phyloP scores from a whole-genome alignment of 2,113 vertebrate genomes.

The Notechis scutatus region DNA sequence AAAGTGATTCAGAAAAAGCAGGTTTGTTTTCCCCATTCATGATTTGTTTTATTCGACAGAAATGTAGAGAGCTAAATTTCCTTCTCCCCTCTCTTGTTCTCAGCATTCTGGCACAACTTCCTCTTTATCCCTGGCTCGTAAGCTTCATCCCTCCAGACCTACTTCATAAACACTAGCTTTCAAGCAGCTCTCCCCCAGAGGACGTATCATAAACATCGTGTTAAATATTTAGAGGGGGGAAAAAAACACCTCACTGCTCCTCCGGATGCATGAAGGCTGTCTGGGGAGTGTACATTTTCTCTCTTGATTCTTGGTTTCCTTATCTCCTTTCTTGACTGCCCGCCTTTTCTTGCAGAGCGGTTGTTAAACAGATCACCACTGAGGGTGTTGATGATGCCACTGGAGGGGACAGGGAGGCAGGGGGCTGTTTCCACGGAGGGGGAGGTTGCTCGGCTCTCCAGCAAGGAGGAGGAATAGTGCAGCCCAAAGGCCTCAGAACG shows the following conservation, averaged over 20 bases:
- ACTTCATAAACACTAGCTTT: slow-evolving; percentile 67
- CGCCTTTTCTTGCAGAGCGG: slow-evolving; percentile 26
- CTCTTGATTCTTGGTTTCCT: slow-evolving; percentile 27
- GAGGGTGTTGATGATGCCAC: not conserved
- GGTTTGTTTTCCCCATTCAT: not conserved
- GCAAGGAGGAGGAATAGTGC: slow-evolving; percentile 13
- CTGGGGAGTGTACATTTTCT: slow-evolving; percentile 46
- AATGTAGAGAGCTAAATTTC: slow-evolving; percentile 24
- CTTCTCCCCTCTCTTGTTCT: not conserved
- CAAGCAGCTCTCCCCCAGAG: slow-evolving; percentile 56
- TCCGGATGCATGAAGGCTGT: slow-evolving; percentile 58
- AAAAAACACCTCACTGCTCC: slow-evolving; percentile 62
- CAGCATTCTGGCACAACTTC: slow-evolving; percentile 16
- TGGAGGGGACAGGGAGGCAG: not conserved
- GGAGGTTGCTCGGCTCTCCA: not conserved
- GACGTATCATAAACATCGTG: slow-evolving; percentile 53
- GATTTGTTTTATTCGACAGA: slow-evolving; percentile 37
- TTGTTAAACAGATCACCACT: slow-evolving; percentile 36
- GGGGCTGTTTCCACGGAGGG: not conserved
- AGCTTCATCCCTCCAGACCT: slow-evolving; percentile 61
- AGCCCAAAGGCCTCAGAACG: not conserved
- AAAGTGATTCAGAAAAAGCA: not conserved
- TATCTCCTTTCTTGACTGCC: slow-evolving; percentile 51
- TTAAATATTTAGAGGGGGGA: slow-evolving; percentile 67
- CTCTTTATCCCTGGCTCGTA: slow-evolving; percentile 33